Percentiles rank a stretch among this genome's conserved stretches.
Conservation (phyloP, 2,888 invertebrate genomes). For the Periphyllus acericola region DNA sequence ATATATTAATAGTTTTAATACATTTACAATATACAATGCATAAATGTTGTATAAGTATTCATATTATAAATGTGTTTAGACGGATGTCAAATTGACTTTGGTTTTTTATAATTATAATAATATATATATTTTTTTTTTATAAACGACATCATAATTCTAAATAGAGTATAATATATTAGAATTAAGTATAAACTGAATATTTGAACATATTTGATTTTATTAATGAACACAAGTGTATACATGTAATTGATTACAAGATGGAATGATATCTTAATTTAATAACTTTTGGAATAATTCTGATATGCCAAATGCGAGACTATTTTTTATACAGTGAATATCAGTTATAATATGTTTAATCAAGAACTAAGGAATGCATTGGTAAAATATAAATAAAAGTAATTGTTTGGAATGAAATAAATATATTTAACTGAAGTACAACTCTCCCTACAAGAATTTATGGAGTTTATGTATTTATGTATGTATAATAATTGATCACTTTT, state of each 20-base stretch:
- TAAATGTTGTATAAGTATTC: constrained; percentile 31
- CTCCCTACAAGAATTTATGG: neutral
- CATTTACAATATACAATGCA: constrained; percentile 19
- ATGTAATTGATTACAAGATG: constrained; percentile 3
- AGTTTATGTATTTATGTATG: neutral
- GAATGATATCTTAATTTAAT: constrained; percentile 12
- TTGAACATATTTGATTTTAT: constrained; percentile 12
- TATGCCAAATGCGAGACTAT: constrained; percentile 3
- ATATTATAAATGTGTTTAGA: constrained; percentile 36
- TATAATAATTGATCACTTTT: neutral
- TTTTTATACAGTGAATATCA: neutral
- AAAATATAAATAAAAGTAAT: neutral
- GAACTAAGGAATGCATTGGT: constrained; percentile 37
- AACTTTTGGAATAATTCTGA: constrained; percentile 23
- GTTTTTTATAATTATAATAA: constrained; percentile 28
- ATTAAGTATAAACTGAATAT: constrained; percentile 5
- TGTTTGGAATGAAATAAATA: constrained; percentile 36
- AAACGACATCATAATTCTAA: constrained; percentile 23
- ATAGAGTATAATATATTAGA: constrained; percentile 1
- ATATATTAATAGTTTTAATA: constrained; percentile 43
- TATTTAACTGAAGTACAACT: neutral
- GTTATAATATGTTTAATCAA: neutral
- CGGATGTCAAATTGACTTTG: constrained; percentile 57
- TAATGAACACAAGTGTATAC: constrained; percentile 34
- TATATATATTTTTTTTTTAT: neutral